Conservation (phyloP, 2,888 invertebrate species). For the Anthophora plumipes region DNA sequence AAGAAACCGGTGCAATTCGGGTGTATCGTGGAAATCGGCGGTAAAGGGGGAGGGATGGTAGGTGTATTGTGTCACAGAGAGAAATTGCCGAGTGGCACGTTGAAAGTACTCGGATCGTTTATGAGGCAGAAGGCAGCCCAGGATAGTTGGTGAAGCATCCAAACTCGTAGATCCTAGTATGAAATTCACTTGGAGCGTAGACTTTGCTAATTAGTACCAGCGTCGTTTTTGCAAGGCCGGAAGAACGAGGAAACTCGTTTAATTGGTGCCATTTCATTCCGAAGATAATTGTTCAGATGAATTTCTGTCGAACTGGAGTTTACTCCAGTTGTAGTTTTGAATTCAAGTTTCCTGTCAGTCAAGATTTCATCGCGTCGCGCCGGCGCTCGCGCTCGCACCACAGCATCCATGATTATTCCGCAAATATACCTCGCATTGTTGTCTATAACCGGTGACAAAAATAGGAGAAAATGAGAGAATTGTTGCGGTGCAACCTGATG, state of each 20-base stretch:
- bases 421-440: conserved; percentile 20
- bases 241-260: conserved; percentile 49
- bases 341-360: conserved; percentile 29
- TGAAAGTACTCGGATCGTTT: conserved; percentile 45
- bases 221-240: conserved; percentile 53
- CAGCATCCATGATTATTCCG: conserved; percentile 15
- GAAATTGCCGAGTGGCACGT: conserved; percentile 38
- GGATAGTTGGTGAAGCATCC: conserved; percentile 36
- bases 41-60: neutral
- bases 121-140: neutral
- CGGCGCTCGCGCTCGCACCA: too few relatives aligned
- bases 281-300: conserved; percentile 57
- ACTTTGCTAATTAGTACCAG: conserved; percentile 66
- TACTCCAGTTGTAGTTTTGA: conserved; percentile 31
- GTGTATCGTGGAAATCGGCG: too few relatives aligned
- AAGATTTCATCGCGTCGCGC: conserved; percentile 30
- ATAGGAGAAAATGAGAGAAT: neutral
- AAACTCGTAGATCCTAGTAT: conserved; percentile 36
- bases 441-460: conserved; percentile 2
- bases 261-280: conserved; percentile 60
- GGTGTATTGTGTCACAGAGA: neutral
- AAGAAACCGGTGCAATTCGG: too few relatives aligned
- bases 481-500: neutral
- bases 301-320: conserved; percentile 56
- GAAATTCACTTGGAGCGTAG: conserved; percentile 62